Base-by-base conservation (phyloP, 2,113 vertebrate genomes). In the Epinephelus moara region DNA sequence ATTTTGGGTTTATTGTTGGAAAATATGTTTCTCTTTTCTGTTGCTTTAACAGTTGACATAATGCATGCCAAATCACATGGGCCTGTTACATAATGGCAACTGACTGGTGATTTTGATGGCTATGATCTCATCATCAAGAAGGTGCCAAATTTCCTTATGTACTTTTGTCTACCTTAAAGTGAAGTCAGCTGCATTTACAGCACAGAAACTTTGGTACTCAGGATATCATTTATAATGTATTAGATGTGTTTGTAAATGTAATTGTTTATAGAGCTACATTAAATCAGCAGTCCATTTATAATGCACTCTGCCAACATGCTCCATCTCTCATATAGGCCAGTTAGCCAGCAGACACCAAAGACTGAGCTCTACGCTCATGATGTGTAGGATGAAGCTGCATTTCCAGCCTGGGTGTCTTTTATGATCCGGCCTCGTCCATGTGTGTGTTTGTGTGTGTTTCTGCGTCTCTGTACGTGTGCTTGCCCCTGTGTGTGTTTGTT, bases 401-500 rank as follows among this genome's bases (percentile, higher is more conserved):
- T 62, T 67, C 27, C 25, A 52, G 49, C 49, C 15, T 6, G 11
- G 42, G 42, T 45, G 42, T 12, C 42, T 45, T 45, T 45, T 12
- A 45, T 45, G 42, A 45, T 37, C 33, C 33, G 6, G 42, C 11
- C 10, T 45, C 42, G 11, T 11, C 9, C 21, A 13, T 55, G 37
- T 68, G 25, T 61, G 33, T 75, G 14, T 53, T 2, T 23, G 40
- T 55, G 71, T 6, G 64, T 60, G 25, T 64, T 30, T 74, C 47
- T 37, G 70, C n/a, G 55, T 52, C 68, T 82, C 63, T 80, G 63
- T 84, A 37, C 37, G 53, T 67, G 64, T 30, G 45, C 49, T 61
- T 72, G 80, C 53, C 74, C 45, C 80, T 57, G 42, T 72, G 78
- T 85, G 84, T 85, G 88, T 90, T 85, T 93, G 91, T 92, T 89